Percentiles rank a stretch among this genome's conserved stretches.
phyloP scores from a whole-genome alignment of 2,888 invertebrate species.

The Eubasilissa splendida region DNA sequence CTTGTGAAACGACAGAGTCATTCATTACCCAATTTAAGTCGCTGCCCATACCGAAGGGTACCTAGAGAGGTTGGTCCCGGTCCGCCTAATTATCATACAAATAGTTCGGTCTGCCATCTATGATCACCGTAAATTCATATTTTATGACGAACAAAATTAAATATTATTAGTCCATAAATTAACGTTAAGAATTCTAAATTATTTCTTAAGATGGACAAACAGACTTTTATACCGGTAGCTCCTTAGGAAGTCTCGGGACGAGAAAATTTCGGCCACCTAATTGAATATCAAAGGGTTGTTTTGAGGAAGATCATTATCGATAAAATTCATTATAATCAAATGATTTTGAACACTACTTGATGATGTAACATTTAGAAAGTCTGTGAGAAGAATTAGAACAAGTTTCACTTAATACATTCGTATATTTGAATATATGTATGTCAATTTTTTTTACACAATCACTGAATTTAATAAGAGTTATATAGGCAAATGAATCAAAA shows the following conservation, averaged over 20 bases:
- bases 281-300: slow-evolving; percentile 10
- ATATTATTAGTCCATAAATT: slow-evolving; percentile 56
- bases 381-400: too few species aligned
- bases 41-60: neutral
- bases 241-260: slow-evolving; percentile 25
- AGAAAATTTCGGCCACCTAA: slow-evolving; percentile 14
- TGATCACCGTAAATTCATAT: slow-evolving; percentile 53
- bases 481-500: too few species aligned
- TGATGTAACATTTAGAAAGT: too few species aligned
- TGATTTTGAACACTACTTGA: too few species aligned
- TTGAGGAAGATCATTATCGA: slow-evolving; percentile 15
- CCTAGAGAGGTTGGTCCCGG: neutral
- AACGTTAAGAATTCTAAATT: slow-evolving; percentile 47
- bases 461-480: too few species aligned
- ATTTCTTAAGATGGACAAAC: slow-evolving; percentile 20
- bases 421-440: too few species aligned
- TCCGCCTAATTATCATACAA: slow-evolving; percentile 52
- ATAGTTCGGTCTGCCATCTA: slow-evolving; percentile 46
- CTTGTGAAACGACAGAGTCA: slow-evolving; percentile 16
- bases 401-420: too few species aligned
- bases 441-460: too few species aligned
- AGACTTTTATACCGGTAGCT: slow-evolving; percentile 8
- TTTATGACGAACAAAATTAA: slow-evolving; percentile 56
- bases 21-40: slow-evolving; percentile 6
- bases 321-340: neutral